These are phyloP conservation scores for Polylopha cassiicola DNA, from an alignment of 2,888 invertebrate species.

Conservation along the genomic window DNA sequence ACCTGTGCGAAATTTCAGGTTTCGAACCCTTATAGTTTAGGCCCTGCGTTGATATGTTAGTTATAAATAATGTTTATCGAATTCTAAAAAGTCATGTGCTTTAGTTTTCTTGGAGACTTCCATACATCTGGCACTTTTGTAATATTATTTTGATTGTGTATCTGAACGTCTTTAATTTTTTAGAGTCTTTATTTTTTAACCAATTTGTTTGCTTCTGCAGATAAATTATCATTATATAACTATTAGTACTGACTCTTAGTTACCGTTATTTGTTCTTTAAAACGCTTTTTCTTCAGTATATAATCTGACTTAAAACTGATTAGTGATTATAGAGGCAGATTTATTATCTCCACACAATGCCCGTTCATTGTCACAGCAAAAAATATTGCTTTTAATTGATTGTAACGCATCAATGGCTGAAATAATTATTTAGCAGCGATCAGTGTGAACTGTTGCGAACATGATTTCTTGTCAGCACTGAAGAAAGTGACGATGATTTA, in stretches of 20 bases:
- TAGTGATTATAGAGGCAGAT: slow-evolving; percentile 8
- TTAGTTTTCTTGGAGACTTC: too few relatives aligned
- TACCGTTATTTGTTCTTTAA: slow-evolving; percentile 12
- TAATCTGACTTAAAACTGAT: slow-evolving; percentile 8
- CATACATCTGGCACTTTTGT: background rate
- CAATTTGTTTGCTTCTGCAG: background rate
- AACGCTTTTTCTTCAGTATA: slow-evolving; percentile 14
- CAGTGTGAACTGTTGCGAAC: slow-evolving; percentile 2
- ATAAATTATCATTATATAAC: slow-evolving; percentile 15
- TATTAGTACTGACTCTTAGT: slow-evolving; percentile 9
- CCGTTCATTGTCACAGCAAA: slow-evolving; percentile 23
- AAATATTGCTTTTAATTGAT: slow-evolving; percentile 22
- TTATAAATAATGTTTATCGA: too few relatives aligned
- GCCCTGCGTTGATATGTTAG: too few relatives aligned
- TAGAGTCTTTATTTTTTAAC: slow-evolving; percentile 1
- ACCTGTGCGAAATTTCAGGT: too few relatives aligned
- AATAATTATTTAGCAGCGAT: too few relatives aligned
- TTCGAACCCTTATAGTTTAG: too few relatives aligned
- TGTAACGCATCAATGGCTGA: slow-evolving; percentile 19
- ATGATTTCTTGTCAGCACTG: slow-evolving; percentile 5
- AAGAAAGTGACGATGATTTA: slow-evolving; percentile 14
- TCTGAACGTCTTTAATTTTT: background rate
- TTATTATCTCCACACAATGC: slow-evolving; percentile 20
- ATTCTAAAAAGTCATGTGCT: too few relatives aligned
- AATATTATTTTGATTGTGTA: too few relatives aligned